Base-by-base conservation (phyloP, 2,888 invertebrate genomes). In the Sinodicranocentrus sp. region DNA sequence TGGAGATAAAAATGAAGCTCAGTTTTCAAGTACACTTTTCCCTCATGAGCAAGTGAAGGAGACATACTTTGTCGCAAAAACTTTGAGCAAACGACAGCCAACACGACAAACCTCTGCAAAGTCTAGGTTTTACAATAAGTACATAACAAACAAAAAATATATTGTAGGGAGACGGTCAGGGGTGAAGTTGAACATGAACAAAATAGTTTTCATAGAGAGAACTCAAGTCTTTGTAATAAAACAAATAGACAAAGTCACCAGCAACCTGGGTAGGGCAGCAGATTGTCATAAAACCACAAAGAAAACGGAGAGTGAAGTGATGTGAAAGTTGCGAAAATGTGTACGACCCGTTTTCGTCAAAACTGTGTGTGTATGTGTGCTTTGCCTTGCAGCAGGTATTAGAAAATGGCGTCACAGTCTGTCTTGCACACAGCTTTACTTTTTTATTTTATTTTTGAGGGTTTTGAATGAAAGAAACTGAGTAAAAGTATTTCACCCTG, bases 201-300 rank as follows among this genome's bases (percentile, higher is more conserved):
- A 23, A 52, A 39, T 48, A 44, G 54, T 26, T 59, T 71, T 71
- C 67, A 39, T 67, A 23, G 63, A 33, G 63, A 63, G 6, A 39
- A 21, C 52, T 63, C 8, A 54, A 48, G 59, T 17, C 15, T 28
- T 25, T 52, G 39, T 43, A 71, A 63, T 79, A 79, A 79, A 79
- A 79, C 71, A 79, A 71, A 71, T 63, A 61, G 79, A 68, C 44
- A 72, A 54, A 39, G 57, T 21, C 17, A 15, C 15, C n/a, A 73
- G 57, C 80, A 80, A 72, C 80, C 72, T 80, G 80, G 59, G 44
- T 61, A 19, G 65, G 65, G 65, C 43, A 80, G 28, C 72, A 72
- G 65, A 72, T 80, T 80, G 72, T 80, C 72, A 44, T 80, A 80
- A 80, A 73, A 80, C 33, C 43, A 19, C 13, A 17, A 71, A 71